phyloP scores from a whole-genome alignment of 2,797 vertebrate genomes.

The Lagorchestes hirsutus region DNA sequence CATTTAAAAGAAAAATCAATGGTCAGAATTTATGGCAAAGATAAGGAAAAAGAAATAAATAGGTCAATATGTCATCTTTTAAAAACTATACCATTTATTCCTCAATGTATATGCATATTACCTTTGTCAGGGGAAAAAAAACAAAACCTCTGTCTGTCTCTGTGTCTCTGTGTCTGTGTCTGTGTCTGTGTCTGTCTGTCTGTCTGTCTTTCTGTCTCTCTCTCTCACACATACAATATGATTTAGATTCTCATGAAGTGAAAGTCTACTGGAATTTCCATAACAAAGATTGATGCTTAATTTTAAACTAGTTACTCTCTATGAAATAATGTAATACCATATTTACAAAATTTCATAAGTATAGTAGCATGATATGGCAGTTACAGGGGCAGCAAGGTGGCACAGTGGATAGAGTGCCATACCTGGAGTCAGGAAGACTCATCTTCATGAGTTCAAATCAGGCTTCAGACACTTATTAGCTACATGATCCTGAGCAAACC shows the following conservation, averaged over 20 bases:
- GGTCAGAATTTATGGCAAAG: not conserved
- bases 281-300: not conserved
- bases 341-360: not conserved
- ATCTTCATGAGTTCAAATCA: not conserved
- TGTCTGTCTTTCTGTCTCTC: no score
- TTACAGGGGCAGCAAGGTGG: not conserved
- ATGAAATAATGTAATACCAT: not conserved
- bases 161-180: no score
- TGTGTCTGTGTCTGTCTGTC: no score
- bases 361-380: rapidly evolving
- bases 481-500: not conserved
- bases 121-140: not conserved
- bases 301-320: not conserved
- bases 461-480: not conserved
- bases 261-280: not conserved
- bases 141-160: no score
- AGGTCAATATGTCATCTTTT: not conserved
- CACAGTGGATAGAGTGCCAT: not conserved
- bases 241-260: not conserved
- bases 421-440: not conserved
- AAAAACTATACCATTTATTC: not conserved
- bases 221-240: not conserved
- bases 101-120: not conserved
- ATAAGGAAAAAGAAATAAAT: not conserved
- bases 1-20: not conserved